These are phyloP conservation scores for Drosophila punjabiensis DNA, from an alignment of 1,140 invertebrate genomes.

Conservation along the genomic window DNA sequence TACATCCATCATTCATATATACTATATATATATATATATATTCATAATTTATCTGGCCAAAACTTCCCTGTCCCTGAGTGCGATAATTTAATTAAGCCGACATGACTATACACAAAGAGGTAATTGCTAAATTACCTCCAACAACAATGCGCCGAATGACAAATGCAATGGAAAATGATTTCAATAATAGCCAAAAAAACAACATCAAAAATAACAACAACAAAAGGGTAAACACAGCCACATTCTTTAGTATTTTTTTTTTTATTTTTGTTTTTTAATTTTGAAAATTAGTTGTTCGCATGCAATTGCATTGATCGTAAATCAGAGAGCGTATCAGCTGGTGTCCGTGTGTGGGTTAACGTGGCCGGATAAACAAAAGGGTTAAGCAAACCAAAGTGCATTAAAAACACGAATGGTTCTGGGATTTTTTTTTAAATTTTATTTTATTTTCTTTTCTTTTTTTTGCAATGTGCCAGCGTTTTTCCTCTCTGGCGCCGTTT, in stretches of 20 bases:
- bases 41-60: conserved; percentile 15
- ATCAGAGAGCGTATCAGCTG: conserved; percentile 59
- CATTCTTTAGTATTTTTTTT: conserved; percentile 11
- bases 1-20: not conserved
- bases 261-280: conserved; percentile 11
- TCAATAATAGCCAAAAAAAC: conserved; percentile 44
- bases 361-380: conserved; percentile 21
- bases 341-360: conserved; percentile 32
- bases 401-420: conserved; percentile 6
- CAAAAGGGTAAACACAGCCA: conserved; percentile 33
- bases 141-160: conserved; percentile 45
- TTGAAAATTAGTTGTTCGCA: conserved; percentile 58
- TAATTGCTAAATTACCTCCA: conserved; percentile 61
- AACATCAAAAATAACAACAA: not conserved
- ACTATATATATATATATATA: not conserved
- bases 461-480: not conserved
- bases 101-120: conserved; percentile 54
- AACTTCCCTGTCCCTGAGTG: conserved; percentile 25
- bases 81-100: conserved; percentile 72
- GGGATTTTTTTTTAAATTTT: not conserved
- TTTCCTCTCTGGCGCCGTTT: conserved; percentile 17
- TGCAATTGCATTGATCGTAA: conserved; percentile 56
- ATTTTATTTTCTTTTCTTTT: not conserved
- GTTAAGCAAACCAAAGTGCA: conserved; percentile 30
- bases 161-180: conserved; percentile 56